Percentiles rank a stretch among this genome's conserved stretches.
Conservation (phyloP, 2,113 vertebrate genomes). For the Petroica traversi region DNA sequence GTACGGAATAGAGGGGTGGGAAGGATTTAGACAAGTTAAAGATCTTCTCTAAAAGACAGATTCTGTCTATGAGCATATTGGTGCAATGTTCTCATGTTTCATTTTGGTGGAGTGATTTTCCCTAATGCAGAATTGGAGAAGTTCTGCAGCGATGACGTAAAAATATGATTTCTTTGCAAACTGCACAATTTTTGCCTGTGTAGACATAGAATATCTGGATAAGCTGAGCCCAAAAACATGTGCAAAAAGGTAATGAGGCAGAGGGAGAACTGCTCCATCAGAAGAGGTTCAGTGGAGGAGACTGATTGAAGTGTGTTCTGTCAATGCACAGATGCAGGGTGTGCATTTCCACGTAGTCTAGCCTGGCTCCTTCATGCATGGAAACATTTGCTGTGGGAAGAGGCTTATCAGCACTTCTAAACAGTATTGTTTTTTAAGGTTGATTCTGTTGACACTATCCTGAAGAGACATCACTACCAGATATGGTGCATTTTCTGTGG, state of each 20-base stretch:
- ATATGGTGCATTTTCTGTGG: background rate
- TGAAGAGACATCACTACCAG: background rate
- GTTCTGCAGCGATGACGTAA: background rate
- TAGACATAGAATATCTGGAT: background rate
- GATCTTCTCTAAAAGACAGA: background rate
- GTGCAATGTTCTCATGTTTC: background rate
- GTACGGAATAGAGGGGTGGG: background rate
- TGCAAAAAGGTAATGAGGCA: background rate
- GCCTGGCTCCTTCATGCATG: background rate
- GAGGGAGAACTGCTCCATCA: background rate
- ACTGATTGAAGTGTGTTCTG: background rate
- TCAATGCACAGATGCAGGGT: background rate
- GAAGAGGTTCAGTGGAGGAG: background rate
- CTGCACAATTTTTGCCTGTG: background rate
- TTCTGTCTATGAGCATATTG: rapidly evolving
- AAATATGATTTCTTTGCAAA: background rate
- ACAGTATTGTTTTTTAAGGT: background rate
- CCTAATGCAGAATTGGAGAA: background rate
- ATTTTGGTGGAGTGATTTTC: background rate
- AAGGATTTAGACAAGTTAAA: background rate
- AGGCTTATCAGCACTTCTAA: background rate
- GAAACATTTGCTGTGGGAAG: background rate
- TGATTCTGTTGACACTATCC: background rate
- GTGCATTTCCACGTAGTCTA: background rate
- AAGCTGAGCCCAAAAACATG: background rate